phyloP scores from a whole-genome alignment of 1,140 invertebrate genomes.

The Schlechtendalia chinensis region DNA sequence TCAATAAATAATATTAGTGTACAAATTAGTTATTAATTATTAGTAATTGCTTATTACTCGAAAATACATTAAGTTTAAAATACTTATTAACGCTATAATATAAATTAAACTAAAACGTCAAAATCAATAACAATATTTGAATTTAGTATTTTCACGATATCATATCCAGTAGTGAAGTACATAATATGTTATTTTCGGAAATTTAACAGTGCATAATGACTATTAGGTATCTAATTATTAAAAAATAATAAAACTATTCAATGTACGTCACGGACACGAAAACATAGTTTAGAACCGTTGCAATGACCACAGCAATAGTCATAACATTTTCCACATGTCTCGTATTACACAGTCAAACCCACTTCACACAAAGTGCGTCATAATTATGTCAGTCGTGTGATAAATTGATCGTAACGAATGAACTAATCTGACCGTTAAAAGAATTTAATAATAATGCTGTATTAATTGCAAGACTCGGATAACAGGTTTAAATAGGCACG shows the following conservation, averaged over 20 bases:
- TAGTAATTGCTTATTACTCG: too few species aligned
- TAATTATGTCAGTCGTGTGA: neutral
- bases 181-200: too few species aligned
- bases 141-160: too few species aligned
- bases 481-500: neutral
- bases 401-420: slow-evolving; percentile 1
- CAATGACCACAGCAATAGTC: neutral
- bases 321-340: neutral
- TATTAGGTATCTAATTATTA: neutral
- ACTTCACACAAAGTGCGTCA: neutral
- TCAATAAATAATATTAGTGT: too few species aligned
- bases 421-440: neutral
- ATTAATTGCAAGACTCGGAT: neutral
- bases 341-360: neutral
- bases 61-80: too few species aligned
- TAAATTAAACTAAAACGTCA: too few species aligned
- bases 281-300: neutral
- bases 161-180: too few species aligned
- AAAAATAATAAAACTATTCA: too few species aligned
- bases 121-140: too few species aligned
- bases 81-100: too few species aligned
- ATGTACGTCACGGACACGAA: too few species aligned
- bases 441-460: neutral
- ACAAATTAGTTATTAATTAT: too few species aligned
- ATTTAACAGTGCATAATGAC: neutral